Base-by-base conservation (phyloP, 2,888 invertebrate genomes). In the Halictus quadricinctus region DNA sequence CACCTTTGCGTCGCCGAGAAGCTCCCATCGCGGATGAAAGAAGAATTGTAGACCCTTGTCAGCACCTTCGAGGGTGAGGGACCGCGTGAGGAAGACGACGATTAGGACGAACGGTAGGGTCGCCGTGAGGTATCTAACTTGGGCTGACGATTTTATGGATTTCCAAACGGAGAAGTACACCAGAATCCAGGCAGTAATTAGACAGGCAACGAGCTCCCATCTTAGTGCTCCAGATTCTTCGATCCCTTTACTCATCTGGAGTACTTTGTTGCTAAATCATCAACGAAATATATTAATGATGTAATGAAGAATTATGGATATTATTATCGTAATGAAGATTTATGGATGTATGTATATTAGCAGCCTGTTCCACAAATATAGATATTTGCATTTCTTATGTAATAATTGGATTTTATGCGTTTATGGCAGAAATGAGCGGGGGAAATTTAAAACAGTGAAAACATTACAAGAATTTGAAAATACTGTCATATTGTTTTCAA, bases 101-200 rank as follows among this genome's bases (percentile, higher is more conserved):
- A 99, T 97, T 87, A 99, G 96, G 76, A 98, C 94, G 94, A 98
- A 99, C 7, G 99, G 99, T 89, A 99, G 96, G 29, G 98, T 98
- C 69, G 98, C 98, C 48, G 99, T 99, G 93, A 99, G 97, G 95
- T 99, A 99, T 89, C 98, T 97, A 79, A 98, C 96, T 96, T 96
- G 94, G 58, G 98, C 98, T 76, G 98, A 98, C n/a, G 98, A 98
- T 94, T 98, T 98, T 84, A 99, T 98, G 88, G 98, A 98, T 95
- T 99, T 99, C 98, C 98, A 99, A 76, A 99, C 97, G 89, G 98
- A 98, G 95, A 99, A 98, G 95, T 99, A 99, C 79, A 99, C 98
- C 91, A 99, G 95, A 87, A 98, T 96, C 99, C 99, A 99, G 88
- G 98, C 98, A 92, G 98, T 97, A 78, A 99, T 96, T 80, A 99